Base-by-base conservation (phyloP, 2,888 invertebrate species). In the Microdon myrmicae region DNA sequence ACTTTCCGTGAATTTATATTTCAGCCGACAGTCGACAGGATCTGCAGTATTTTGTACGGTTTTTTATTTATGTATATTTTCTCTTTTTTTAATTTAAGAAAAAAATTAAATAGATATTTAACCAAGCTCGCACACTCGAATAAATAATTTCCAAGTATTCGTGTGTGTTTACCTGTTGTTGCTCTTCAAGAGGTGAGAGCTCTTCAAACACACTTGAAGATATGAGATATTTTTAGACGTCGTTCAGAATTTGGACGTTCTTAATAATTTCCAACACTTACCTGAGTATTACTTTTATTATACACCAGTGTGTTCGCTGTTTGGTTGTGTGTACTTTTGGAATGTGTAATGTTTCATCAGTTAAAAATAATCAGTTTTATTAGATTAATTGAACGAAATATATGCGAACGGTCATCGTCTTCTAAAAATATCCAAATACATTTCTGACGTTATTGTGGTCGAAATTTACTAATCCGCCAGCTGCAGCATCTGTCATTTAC, bases 281-380 rank as follows among this genome's bases (percentile, higher is more conserved):
- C 78, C 77, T 77, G 77, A 75, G 73, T 58, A 64, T 64, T 59
- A 53, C 54, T 64, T 67, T 64, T 64, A n/a, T n/a, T n/a, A n/a
- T n/a, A n/a, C n/a, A n/a, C n/a, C n/a, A n/a, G 53, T 54, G 64
- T 66, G 49, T 49, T 64, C 49, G 44, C 44, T 49, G 45, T 64
- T 49, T 64, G 58, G 45, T 64, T 64, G 45, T 35, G 58, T 58
- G 51, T 48, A 54, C 59, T 54, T 75, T 73, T 75, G 75, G 78
- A 75, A 77, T 76, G 75, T 77, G 75, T 77, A 75, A 76, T 75
- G 74, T 72, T 73, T 75, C 76, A 76, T 68, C 23, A 54, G 68
- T 67, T 70, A 70, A 67, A 70, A 70, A 70, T 70, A 70, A 34
- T 19, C 45, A n/a, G n/a, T 26, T 55, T 32, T 38, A 20, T 51